Evolutionary conservation across 1,140 invertebrate genomes (phyloP), one percentile per base, ranked within the genome.

Genomic region (Stegodyphus dumicola): DNA sequence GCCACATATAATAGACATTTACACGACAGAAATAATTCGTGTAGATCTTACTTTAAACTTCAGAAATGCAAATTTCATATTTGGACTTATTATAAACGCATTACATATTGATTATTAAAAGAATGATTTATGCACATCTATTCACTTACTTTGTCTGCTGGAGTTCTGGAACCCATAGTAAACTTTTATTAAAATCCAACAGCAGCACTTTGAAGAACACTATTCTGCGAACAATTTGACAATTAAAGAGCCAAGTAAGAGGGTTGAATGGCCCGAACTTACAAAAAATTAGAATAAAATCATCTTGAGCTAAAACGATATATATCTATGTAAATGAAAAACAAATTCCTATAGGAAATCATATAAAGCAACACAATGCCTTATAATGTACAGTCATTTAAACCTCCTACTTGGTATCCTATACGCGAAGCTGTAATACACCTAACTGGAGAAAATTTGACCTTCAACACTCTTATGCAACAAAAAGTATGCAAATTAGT

Each of bases 141-240:
- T 60, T 67, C 11, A 71, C 79, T 85, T 85, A 85, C 81, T 67
- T 85, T 85, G 18, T 85, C 81, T 17, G 81, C 74, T 53, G 81
- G 81, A 33, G 60, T 85, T 65, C 81, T 76, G 49, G 81, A 69
- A 33, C 81, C 81, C 81, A 85, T 85, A 49, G 13, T n/a, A 67
- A 67, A 67, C 65, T 13, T 66, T 56, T 15, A 49, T 17, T 60
- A 33, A 33, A 54, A 74, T 81, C 66, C 74, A 65, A 75, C 48
- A 56, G 54, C 33, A 71, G 51, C 75, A 66, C 56, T 83, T 73
- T 7, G 60, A 33, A n/a, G 17, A 18, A 65, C 17, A 60, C n/a
- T 60, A 10, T 10, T 60, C 56, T 10, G 56, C 11, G 33, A 6
- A 48, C 53, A 15, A 60, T 85, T 66, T 77, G 64, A 74, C 51